Conservation (phyloP, 2,797 vertebrate genomes). For the Darevskia mixta region DNA sequence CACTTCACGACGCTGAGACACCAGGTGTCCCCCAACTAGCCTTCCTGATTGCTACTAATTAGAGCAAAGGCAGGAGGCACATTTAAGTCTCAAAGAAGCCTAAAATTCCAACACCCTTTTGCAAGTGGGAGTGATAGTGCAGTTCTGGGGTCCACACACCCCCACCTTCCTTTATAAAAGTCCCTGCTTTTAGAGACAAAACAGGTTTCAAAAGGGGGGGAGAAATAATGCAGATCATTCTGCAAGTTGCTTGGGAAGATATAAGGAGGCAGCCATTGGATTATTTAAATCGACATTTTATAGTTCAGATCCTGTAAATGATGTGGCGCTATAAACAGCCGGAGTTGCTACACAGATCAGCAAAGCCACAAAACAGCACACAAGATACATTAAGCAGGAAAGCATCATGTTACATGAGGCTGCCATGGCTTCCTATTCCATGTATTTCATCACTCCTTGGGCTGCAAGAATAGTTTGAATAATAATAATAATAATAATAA, state of each 20-base stretch:
- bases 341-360: constrained; percentile 47
- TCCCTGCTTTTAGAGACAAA: constrained; percentile 58
- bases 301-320: constrained; percentile 52
- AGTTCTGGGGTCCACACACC: neutral
- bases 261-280: constrained; percentile 60
- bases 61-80: constrained; percentile 74
- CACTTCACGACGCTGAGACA: constrained; percentile 76
- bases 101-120: constrained; percentile 65
- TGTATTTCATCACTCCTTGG: constrained; percentile 43
- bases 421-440: neutral
- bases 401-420: constrained; percentile 26
- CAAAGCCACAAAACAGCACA: constrained; percentile 44
- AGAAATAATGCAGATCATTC: constrained; percentile 43
- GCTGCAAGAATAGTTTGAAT: constrained; percentile 39
- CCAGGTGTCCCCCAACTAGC: constrained; percentile 82
- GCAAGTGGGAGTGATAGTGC: constrained; percentile 59
- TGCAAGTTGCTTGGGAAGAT: constrained; percentile 50
- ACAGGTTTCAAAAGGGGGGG: constrained; percentile 28
- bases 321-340: constrained; percentile 45
- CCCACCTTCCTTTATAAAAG: neutral
- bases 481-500: too few relatives aligned
- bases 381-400: constrained; percentile 35
- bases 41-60: constrained; percentile 82
- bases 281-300: constrained; percentile 52
- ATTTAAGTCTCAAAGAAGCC: constrained; percentile 68